These are phyloP conservation scores for Sinella curviseta DNA, from an alignment of 1,140 invertebrate genomes.

Conservation along the genomic window DNA sequence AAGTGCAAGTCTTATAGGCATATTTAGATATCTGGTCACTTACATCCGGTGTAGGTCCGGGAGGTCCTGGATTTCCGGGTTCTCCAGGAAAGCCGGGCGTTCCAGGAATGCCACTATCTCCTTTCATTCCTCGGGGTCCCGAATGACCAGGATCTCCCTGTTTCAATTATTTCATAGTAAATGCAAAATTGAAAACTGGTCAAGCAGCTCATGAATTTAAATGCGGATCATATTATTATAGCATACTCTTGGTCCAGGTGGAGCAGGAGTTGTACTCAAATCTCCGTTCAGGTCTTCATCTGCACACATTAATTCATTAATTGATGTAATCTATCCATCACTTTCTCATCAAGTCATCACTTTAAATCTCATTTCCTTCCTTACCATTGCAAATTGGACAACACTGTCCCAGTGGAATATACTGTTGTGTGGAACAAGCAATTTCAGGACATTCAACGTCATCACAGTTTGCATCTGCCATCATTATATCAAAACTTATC, in stretches of 20 bases:
- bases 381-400: conserved; percentile 58
- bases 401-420: conserved; percentile 60
- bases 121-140: conserved; percentile 64
- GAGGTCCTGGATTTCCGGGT: conserved; percentile 68
- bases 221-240: background rate
- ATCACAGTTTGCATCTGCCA: conserved; percentile 52
- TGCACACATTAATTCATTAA: background rate
- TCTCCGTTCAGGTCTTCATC: conserved; percentile 36
- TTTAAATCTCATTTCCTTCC: background rate
- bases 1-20: background rate
- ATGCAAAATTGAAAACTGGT: conserved; percentile 20
- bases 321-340: too few relatives aligned
- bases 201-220: background rate
- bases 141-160: conserved; percentile 60
- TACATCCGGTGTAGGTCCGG: conserved; percentile 74
- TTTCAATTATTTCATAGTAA: too few relatives aligned
- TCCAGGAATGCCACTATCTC: conserved; percentile 54
- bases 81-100: conserved; percentile 64
- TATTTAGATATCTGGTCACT: conserved; percentile 48
- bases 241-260: conserved; percentile 41
- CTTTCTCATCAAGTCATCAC: too few relatives aligned
- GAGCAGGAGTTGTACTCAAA: conserved; percentile 23
- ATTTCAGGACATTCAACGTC: conserved; percentile 57
- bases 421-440: conserved; percentile 56
- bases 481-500: background rate